Evolutionary conservation across 2,888 invertebrate genomes (phyloP), one percentile per base, ranked within the genome.

Genomic region (Myathropa florea): DNA sequence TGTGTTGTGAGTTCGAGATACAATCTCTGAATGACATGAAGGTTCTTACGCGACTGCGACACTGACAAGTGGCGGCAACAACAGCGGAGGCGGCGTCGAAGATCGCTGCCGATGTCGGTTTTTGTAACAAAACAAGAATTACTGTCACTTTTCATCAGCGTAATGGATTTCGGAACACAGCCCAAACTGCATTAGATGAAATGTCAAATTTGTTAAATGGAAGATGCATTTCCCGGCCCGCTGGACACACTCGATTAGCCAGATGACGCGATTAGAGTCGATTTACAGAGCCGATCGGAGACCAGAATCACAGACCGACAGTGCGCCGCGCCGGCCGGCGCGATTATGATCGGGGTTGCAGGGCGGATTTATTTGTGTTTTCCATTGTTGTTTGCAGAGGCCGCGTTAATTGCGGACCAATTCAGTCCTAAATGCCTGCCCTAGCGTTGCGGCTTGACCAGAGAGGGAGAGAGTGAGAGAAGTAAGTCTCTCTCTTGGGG

Each of bases 101-200:
- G 46, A 46, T 46, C 46, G 46, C 46, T 46, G 46, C 46, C 64
- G 63, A 53, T 76, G 55, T 75, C 65, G 84, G 68, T 83, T 14
- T 59, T 26, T 30, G 60, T 65, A 80, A 82, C 76, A 88, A 88
- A 82, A 82, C 76, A 65, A 79, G 89, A 89, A 89, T 89, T 89
- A 89, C 89, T 89, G 89, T 89, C 89, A 89, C 84, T 89, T 89
- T 88, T 84, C 78, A 83, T 79, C 83, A 71, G 39, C 79, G 64
- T 86, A 86, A 86, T 86, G 86, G 86, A 65, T 61, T 78, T 86
- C 30, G n/a, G 60, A 57, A 71, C 65, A 63, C 61, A 71, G 14
- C 39, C 33, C 10, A 55, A 61, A 70, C 78, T 83, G 86, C 86
- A 86, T 86, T 86, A 86, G 86, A 83, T 83, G 83, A 86, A 83